Evolutionary conservation across 1,140 invertebrate genomes (phyloP).

Genomic region (Drosophila mojavensis): DNA sequence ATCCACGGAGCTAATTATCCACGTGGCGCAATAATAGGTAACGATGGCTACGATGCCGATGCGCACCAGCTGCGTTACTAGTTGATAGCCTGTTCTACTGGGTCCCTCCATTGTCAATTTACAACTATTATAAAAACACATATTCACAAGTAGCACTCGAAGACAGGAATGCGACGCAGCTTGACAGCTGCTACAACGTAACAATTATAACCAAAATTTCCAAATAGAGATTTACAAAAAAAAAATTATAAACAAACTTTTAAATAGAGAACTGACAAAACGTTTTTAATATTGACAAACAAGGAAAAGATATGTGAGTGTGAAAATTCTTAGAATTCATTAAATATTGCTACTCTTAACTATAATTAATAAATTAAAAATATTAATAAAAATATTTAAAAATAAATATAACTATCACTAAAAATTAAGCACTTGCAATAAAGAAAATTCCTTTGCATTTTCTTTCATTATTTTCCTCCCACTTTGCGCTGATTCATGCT

Average conservation of each 20-base stretch:
- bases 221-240: neutral
- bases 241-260: neutral
- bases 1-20: slow-evolving; percentile 91
- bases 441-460: neutral
- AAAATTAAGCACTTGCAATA: no score
- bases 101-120: slow-evolving; percentile 49
- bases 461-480: neutral
- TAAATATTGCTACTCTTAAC: no score
- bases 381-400: no score
- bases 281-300: no score
- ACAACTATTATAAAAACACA: slow-evolving; percentile 25
- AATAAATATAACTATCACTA: no score
- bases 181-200: slow-evolving; percentile 14
- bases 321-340: no score
- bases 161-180: neutral
- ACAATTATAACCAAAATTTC: neutral
- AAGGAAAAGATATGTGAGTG: neutral
- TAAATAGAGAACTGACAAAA: no score
- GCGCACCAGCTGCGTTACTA: slow-evolving; percentile 88
- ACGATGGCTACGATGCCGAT: slow-evolving; percentile 91
- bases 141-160: neutral
- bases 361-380: no score
- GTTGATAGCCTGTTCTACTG: slow-evolving; percentile 85
- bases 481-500: neutral
- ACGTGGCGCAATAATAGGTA: slow-evolving; percentile 94